phyloP scores from a whole-genome alignment of 2,113 vertebrate genomes.

The Psilopsiagon aymara region DNA sequence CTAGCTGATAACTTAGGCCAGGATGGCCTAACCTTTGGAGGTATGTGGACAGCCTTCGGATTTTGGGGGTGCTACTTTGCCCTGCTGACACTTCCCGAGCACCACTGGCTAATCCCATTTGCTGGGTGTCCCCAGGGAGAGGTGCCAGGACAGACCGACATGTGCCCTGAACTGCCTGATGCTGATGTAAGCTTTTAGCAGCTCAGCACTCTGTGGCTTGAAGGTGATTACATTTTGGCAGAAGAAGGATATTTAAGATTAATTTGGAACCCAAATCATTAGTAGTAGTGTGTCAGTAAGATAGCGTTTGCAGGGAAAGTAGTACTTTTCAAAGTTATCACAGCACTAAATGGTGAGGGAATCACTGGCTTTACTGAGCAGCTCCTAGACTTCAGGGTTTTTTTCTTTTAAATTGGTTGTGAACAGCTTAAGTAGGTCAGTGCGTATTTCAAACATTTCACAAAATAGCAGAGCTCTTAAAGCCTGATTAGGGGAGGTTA shows the following conservation, averaged over 20 bases:
- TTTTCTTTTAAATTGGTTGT: background rate
- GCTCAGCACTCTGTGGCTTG: background rate
- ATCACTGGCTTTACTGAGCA: background rate
- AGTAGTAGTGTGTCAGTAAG: background rate
- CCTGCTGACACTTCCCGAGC: background rate
- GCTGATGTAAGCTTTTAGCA: background rate
- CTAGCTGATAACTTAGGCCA: background rate
- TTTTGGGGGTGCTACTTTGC: background rate
- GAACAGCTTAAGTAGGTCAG: conserved; percentile 55
- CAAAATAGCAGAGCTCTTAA: conserved; percentile 9
- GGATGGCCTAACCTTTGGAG: background rate
- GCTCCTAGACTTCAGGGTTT: background rate
- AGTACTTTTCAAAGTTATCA: background rate
- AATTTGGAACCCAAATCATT: background rate
- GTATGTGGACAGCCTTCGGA: background rate
- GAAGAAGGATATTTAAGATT: background rate
- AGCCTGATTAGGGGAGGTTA: conserved; percentile 32
- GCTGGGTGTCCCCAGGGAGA: background rate
- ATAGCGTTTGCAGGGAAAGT: background rate
- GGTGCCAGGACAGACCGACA: rapidly evolving
- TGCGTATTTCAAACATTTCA: conserved; percentile 28
- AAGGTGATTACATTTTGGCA: background rate
- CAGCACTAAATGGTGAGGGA: background rate
- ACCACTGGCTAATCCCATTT: rapidly evolving
- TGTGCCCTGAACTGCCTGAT: background rate